Evolutionary conservation across 92 coral and sea anemone species (phyloP), one percentile per base, ranked within the genome.

Genomic region (Anthopleura xanthogrammica): DNA sequence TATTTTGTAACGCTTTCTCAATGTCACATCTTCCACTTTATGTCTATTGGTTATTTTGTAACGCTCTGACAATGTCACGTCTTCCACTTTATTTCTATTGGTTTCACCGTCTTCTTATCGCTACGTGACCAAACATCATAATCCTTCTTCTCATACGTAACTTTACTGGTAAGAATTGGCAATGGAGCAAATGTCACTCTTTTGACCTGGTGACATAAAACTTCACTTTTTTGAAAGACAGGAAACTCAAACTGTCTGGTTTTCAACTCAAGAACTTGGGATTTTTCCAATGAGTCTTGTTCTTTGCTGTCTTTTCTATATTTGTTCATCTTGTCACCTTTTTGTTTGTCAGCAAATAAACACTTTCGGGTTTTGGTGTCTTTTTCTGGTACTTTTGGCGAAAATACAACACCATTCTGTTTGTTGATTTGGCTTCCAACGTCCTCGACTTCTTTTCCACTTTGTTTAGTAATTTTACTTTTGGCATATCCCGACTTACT

Each of bases 71-170:
- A 46, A 54, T 14, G 58, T 54, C 58, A 54, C 58, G 14, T 13
- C 74, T 68, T 68, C 74, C 74, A 68, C 74, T 68, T 68, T 24
- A 68, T 36, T 29, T 68, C 74, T 36, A 68, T 23, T 23, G 42
- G 74, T 68, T 68, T 68, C 11, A 68, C 74, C 22, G 72, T 22
- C 16, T 19, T 52, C 74, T 81, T 46, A 16, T 48, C 79, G 19
- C 48, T 72, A 36, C 88, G 88, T 78, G 83, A 85, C 88, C 88
- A 85, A 12, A 46, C 57, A 55, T 85, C 82, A n/a, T 85, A 85
- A 60, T 85, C 88, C 16, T 85, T 78, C 17, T 50, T 40, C 48
- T 77, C 81, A 55, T 76, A 84, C 11, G 87, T 36, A 3, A 84
- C 16, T 76, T 84, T 84, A 14, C 66, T 81, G 12, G 77, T 68